Base-by-base conservation (phyloP, 2,113 vertebrate genomes). In the Plotosus lineatus region DNA sequence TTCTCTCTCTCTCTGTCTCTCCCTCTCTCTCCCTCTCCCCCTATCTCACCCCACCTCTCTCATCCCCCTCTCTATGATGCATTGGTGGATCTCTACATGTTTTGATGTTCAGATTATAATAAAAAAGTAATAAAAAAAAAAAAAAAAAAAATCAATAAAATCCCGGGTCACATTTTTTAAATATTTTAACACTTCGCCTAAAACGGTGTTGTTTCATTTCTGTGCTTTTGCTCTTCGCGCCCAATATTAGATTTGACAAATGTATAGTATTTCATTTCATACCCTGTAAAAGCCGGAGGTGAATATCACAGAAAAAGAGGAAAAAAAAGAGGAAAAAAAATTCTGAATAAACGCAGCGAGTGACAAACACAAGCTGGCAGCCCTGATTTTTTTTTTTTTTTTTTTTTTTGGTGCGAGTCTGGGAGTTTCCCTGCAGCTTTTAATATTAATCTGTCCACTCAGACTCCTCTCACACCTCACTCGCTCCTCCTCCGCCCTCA, bases 391-490 rank as follows among this genome's bases (percentile, higher is more conserved):
- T 58, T 12, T 58, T 3, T 33, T 11, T 23, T 36, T 73, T 19
- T 50, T 72, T 42, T 69, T 68, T 82, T 89, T 90, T 87, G 82
- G 87, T 75, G 19, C 78, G 86, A 89, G 87, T 88, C 0, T 68
- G 89, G 90, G 94, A 88, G 83, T 84, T 72, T 86, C 87, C 87
- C 91, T 88, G 78, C 31, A 26, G 86, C 88, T 89, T 51, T 89
- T 87, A 88, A 90, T 82, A 89, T 91, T 88, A 90, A 94, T 90
- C 91, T 87, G 76, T 89, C 89, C 17, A 11, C 60, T 77, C 56
- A 42, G 75, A 68, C 86, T 87, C 83, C 72, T 88, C 87, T 0
- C 0, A 82, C 79, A 87, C 78, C 75, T 68, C n/a, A 12, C 48
- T 61, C 69, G 69, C 69, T 3, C 23, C 36, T 69, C 75, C 46